phyloP scores from a whole-genome alignment of 1,140 invertebrate species.

The Mya arenaria region DNA sequence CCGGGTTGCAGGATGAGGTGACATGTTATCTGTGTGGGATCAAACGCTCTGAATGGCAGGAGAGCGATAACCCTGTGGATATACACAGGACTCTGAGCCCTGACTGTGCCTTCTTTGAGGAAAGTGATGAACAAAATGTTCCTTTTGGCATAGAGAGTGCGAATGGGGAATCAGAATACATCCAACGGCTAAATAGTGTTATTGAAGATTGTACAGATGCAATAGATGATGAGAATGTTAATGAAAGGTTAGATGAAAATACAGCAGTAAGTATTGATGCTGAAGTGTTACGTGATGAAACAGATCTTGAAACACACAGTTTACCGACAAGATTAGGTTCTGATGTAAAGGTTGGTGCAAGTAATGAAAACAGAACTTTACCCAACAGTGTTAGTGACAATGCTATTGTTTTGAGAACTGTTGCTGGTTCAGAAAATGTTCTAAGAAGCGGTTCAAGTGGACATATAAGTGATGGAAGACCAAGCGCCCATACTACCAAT shows the following conservation, averaged over 20 bases:
- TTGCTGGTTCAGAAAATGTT: not conserved
- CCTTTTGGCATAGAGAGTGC: not conserved
- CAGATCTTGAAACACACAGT: too few species aligned
- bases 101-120: constrained; percentile 34
- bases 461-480: not conserved
- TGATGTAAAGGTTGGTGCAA: not conserved
- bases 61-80: constrained; percentile 33
- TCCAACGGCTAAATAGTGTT: not conserved
- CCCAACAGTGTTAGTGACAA: not conserved
- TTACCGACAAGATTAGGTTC: not conserved
- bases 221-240: not conserved
- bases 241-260: too few species aligned
- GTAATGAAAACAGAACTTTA: not conserved
- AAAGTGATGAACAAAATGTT: not conserved
- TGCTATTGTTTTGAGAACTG: not conserved
- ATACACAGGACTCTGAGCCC: constrained; percentile 49
- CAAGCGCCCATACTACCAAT: too few species aligned
- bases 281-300: too few species aligned
- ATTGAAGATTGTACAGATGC: not conserved
- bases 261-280: too few species aligned
- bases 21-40: constrained; percentile 53
- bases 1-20: constrained; percentile 55
- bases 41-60: constrained; percentile 33
- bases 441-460: not conserved
- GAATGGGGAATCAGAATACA: not conserved